A percentile compares a stretch with the other conserved stretches of the same genome.
phyloP scores from a whole-genome alignment of 2,797 vertebrate species.

The Rhabdophis nuchalis region DNA sequence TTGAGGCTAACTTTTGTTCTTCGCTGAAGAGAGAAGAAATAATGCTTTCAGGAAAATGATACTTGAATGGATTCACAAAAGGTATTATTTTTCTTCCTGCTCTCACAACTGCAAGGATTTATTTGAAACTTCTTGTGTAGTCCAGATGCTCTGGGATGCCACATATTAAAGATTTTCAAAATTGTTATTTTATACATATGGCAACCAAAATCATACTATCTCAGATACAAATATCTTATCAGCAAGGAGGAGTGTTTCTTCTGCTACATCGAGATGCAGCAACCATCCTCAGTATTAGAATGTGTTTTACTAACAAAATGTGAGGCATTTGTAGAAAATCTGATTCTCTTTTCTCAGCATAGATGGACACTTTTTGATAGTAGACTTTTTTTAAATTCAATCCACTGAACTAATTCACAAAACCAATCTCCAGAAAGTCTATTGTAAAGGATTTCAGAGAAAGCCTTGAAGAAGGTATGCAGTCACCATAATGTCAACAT shows the following conservation, averaged over 20 bases:
- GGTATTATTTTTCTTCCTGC: neutral
- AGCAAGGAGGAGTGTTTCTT: neutral
- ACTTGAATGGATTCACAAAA: neutral
- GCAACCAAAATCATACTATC: neutral
- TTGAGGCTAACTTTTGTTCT: neutral
- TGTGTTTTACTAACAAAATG: neutral
- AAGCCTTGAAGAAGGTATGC: neutral
- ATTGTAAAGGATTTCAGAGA: neutral
- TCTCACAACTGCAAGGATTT: no score
- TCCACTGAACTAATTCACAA: neutral
- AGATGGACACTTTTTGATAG: neutral
- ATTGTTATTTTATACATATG: neutral
- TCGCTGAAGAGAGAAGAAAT: neutral
- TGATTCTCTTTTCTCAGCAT: neutral
- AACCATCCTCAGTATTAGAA: neutral
- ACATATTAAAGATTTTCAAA: neutral
- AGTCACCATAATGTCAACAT: neutral
- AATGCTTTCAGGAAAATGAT: neutral
- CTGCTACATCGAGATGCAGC: neutral
- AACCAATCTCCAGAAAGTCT: neutral
- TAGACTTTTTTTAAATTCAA: neutral
- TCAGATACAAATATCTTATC: neutral
- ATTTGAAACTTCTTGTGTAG: neutral
- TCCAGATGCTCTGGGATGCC: neutral
- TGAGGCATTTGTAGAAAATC: neutral